These are phyloP conservation scores for Actinia equina DNA, from an alignment of 64 coral and sea anemone species.

Conservation along the genomic window DNA sequence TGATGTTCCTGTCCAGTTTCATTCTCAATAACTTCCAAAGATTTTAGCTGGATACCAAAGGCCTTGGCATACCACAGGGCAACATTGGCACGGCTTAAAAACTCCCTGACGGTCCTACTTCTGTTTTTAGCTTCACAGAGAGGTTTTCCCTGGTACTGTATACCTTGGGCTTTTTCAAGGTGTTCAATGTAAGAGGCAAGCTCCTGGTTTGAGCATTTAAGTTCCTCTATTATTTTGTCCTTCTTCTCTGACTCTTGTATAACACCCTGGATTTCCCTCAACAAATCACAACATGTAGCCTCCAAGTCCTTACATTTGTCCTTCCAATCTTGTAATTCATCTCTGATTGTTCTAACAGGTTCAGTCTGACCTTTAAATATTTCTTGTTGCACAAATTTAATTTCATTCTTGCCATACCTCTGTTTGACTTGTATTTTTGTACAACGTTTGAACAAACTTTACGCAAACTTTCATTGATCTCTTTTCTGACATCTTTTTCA, in stretches of 20 bases:
- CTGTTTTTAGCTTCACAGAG: no score
- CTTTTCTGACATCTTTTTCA: neutral
- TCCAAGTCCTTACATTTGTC: neutral
- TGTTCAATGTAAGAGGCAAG: no score
- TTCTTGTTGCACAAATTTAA: no score
- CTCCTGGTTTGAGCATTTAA: conserved; percentile 21
- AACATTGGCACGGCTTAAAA: no score
- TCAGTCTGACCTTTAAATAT: no score
- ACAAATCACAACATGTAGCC: neutral
- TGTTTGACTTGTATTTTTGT: conserved; percentile 42
- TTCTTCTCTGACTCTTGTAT: neutral
- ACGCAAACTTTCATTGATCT: conserved; percentile 9
- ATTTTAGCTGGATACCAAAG: no score
- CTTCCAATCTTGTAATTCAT: conserved; percentile 21
- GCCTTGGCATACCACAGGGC: no score
- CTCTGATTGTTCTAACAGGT: neutral
- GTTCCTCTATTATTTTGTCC: conserved; percentile 18
- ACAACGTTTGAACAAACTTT: conserved; percentile 14
- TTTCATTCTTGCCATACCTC: conserved; percentile 54
- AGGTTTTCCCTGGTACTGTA: no score
- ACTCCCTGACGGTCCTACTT: no score
- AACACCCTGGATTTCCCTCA: neutral
- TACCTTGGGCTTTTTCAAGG: no score
- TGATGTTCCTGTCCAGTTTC: no score
- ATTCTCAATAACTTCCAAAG: no score